Evolutionary conservation across 2,797 vertebrate species (phyloP).

Genomic region (Rhynchonycteris naso): DNA sequence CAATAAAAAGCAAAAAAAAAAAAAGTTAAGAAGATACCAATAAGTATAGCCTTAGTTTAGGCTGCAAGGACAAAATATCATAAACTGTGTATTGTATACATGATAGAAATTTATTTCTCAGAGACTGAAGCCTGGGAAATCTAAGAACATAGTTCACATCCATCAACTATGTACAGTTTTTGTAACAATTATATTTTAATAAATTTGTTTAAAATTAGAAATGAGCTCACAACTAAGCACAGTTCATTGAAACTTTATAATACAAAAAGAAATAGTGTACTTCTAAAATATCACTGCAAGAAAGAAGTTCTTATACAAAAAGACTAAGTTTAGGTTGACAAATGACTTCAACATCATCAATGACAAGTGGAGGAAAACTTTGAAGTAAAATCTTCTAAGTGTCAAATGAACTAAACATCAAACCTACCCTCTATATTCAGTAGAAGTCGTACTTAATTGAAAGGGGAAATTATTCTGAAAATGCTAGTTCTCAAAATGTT

Average conservation of each 20-base stretch:
- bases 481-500: not conserved
- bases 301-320: not conserved
- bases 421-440: not conserved
- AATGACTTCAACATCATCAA: conserved; percentile 13
- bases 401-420: not conserved
- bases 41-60: not conserved
- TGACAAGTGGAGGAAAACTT: not conserved
- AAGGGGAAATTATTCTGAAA: not conserved
- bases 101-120: not conserved
- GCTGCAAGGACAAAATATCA: not conserved
- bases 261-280: not conserved
- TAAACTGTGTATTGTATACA: not conserved
- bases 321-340: not conserved
- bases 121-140: not conserved
- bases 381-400: conserved; percentile 27
- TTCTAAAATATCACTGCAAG: not conserved
- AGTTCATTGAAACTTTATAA: not conserved
- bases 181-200: not conserved
- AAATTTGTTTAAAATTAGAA: not conserved
- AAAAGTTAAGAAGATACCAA: not conserved
- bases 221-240: not conserved
- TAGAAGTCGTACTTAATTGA: conserved; percentile 2
- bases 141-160: not conserved
- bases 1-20: not conserved
- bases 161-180: not conserved